Evolutionary conservation across 2,888 invertebrate genomes (phyloP), one percentile per base, ranked within the genome.

Genomic region (Chymomyza amoena): DNA sequence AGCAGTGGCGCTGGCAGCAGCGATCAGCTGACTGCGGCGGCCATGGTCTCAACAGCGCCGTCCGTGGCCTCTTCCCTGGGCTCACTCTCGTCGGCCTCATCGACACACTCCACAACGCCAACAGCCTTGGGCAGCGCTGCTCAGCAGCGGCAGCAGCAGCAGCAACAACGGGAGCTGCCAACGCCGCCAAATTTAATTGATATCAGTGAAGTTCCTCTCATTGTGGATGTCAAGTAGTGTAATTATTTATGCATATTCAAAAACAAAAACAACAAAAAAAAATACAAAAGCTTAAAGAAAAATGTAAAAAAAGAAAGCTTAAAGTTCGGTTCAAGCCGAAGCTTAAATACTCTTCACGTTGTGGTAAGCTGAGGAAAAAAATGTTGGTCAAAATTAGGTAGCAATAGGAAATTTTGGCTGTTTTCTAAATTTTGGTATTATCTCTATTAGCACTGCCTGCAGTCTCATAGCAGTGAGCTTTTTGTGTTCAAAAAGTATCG

Each of bases 201-300:
- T 90, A 91, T 90, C 89, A 91, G 89, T 81, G 91, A 91, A 89
- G 91, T 91, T 90, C 90, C 91, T 90, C 90, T 91, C 84, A 89
- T 91, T 89, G 91, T 91, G 89, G 91, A 91, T 91, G 92, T 91
- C 90, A 91, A 91, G 90, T 91, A 91, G 90, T 87, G 84, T 85
- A 89, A 84, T 87, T 88, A 84, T 78, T 83, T 87, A 80, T 84
- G 76, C 80, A 81, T 75, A 81, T 77, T 75, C 65, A 84, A 79
- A 72, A 64, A 68, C 66, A 71, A 65, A 65, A 68, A 70, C 52
- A 61, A 50, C 16, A 62, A 66, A 63, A 16, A 66, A 45, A 70
- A 74, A 67, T 4, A 66, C 36, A 54, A 71, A 66, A 64, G 54
- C 15, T 54, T 25, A 57, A 70, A 64, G 25, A 66, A 64, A 73